Base-by-base conservation (phyloP, 1,140 invertebrate species). In the Polypedilum vanderplanki region DNA sequence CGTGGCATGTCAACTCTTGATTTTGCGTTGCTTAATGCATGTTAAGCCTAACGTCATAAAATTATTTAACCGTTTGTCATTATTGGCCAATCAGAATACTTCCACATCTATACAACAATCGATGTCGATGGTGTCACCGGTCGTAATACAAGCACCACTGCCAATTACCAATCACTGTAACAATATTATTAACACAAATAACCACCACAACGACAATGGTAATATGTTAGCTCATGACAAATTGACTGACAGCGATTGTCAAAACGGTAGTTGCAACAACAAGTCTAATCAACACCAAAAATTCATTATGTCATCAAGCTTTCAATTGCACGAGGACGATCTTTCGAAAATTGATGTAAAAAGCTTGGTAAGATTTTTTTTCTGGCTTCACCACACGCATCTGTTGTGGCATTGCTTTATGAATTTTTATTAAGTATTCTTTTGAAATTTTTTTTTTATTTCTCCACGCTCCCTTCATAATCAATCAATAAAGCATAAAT, bases 321-420 rank as follows among this genome's bases (percentile, higher is more conserved):
- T 78, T 80, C 81, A 41, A 76, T 22, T 74, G 5, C 40, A 80
- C 77, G 84, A 84, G 77, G 83, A 86, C 77, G 83, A 85, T 80
- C 82, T 86, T 79, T 87, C 86, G 77, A 87, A 87, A 78, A 85
- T 87, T 79, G 86, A 86, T 79, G 86, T 87, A 75, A 85, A 85
- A 76, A 82, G 82, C 18, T 76, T 85, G 82, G 84, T 85, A 83
- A 85, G 84, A 41, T 10, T 40, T 40, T 18, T 74, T 74, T 73
- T 70, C 18, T 8, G n/a, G n/a, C 20, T 82, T 81, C 77, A 81
- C 75, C 75, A 80, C 81, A 81, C 79, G 79, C 77, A 75, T 74
- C 33, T 12, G 67, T 73, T 46, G 41, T 77, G n/a, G n/a, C n/a
- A n/a, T n/a, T n/a, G 75, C 76, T 76, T 77, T 76, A 75, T 46